phyloP scores from a whole-genome alignment of 2,797 vertebrate species.

The Tarsius wallacei region DNA sequence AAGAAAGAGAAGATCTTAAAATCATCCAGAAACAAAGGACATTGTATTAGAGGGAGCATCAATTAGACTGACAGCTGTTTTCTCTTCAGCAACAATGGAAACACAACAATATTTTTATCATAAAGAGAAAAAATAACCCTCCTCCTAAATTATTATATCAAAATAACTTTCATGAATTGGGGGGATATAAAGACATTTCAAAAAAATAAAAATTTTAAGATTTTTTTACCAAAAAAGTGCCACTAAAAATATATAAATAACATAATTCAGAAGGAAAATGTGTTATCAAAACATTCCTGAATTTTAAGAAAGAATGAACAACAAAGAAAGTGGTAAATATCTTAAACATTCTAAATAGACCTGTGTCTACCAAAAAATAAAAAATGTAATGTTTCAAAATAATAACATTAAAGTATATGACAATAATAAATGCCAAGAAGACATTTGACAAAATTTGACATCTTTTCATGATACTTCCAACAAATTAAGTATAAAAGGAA shows the following conservation, averaged over 20 bases:
- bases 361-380: neutral
- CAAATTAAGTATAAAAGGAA: neutral
- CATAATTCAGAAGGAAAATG: neutral
- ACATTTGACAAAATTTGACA: neutral
- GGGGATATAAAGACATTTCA: neutral
- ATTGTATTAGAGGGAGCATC: neutral
- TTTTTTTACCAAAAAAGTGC: neutral
- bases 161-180: neutral
- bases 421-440: neutral
- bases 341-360: neutral
- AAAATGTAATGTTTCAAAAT: neutral
- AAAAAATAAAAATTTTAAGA: neutral
- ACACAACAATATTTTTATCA: neutral
- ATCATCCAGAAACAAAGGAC: neutral
- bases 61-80: neutral
- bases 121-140: neutral
- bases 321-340: neutral
- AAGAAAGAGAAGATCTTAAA: neutral
- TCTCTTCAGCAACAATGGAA: neutral
- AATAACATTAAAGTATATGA: constrained; percentile 2
- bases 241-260: neutral
- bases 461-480: neutral
- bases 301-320: neutral
- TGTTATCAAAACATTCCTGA: neutral
- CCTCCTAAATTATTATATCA: neutral